These are phyloP conservation scores for Anolis apletophallus DNA, from an alignment of 2,797 vertebrate species.

Conservation along the genomic window DNA sequence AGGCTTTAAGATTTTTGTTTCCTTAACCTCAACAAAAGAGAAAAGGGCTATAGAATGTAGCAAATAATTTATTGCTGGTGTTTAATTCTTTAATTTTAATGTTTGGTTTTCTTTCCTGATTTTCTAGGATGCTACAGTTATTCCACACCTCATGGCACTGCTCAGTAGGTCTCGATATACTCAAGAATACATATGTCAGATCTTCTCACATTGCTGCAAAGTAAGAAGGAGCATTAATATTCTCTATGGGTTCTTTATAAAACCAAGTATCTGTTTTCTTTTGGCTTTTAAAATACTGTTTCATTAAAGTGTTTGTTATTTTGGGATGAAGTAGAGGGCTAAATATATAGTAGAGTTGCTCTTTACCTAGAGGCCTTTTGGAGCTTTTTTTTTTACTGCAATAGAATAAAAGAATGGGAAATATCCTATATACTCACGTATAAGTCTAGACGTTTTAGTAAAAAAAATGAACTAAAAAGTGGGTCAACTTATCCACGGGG, in stretches of 20 bases:
- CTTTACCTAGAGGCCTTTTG: background rate
- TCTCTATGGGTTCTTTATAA: conserved; percentile 39
- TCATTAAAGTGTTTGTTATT: conserved; percentile 11
- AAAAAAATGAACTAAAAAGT: too few relatives aligned
- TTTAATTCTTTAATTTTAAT: conserved; percentile 59
- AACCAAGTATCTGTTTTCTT: conserved; percentile 18
- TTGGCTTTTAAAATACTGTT: conserved; percentile 3
- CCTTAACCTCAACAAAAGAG: background rate
- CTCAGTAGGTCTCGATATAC: conserved; percentile 93
- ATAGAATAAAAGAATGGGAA: background rate
- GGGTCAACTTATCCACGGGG: too few relatives aligned
- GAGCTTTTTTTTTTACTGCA: background rate
- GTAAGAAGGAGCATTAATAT: conserved; percentile 77
- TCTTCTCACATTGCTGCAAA: conserved; percentile 99
- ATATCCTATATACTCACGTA: too few relatives aligned
- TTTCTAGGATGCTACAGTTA: conserved; percentile 93
- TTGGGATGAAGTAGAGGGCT: conserved; percentile 20
- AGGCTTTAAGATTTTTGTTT: background rate
- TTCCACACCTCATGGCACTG: conserved; percentile 96
- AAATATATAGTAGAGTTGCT: background rate
- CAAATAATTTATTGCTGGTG: background rate
- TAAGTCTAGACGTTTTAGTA: too few relatives aligned
- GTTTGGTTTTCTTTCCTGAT: conserved; percentile 44
- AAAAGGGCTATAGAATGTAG: background rate
- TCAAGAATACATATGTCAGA: conserved; percentile 98